Conservation (phyloP, 2,113 vertebrate genomes). For the Malurus elegans region DNA sequence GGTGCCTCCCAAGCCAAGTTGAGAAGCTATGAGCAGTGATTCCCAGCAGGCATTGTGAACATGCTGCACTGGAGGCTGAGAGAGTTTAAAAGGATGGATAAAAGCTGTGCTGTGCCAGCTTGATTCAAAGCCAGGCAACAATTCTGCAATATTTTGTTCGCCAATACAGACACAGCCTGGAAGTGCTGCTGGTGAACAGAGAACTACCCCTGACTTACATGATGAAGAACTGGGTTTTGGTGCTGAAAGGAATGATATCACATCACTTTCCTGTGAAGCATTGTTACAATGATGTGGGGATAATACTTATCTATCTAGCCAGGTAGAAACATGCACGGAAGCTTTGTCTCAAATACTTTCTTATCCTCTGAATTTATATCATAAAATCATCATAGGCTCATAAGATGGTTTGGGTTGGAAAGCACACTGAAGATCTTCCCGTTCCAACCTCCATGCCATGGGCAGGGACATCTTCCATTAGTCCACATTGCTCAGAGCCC, state of each 20-base stretch:
- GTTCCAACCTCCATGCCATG: background rate
- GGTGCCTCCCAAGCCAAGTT: background rate
- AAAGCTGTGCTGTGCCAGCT: background rate
- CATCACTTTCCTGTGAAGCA: background rate
- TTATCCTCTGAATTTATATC: background rate
- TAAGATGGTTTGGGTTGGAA: background rate
- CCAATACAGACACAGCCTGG: background rate
- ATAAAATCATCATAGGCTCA: background rate
- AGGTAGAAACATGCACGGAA: background rate
- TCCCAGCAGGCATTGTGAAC: background rate
- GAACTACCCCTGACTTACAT: background rate
- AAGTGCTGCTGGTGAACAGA: background rate
- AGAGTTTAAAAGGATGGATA: background rate
- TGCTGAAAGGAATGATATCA: background rate
- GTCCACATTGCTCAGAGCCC: background rate
- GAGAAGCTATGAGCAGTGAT: background rate
- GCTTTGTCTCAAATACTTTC: fast-evolving
- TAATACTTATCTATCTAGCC: background rate
- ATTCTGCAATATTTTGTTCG: background rate
- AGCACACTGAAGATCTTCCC: background rate
- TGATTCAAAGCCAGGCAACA: background rate
- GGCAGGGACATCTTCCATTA: too few relatives aligned
- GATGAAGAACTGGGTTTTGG: background rate
- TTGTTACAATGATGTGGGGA: background rate
- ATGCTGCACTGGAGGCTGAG: background rate